phyloP scores from a whole-genome alignment of 1,140 invertebrate genomes.

The Drosophila bocki region DNA sequence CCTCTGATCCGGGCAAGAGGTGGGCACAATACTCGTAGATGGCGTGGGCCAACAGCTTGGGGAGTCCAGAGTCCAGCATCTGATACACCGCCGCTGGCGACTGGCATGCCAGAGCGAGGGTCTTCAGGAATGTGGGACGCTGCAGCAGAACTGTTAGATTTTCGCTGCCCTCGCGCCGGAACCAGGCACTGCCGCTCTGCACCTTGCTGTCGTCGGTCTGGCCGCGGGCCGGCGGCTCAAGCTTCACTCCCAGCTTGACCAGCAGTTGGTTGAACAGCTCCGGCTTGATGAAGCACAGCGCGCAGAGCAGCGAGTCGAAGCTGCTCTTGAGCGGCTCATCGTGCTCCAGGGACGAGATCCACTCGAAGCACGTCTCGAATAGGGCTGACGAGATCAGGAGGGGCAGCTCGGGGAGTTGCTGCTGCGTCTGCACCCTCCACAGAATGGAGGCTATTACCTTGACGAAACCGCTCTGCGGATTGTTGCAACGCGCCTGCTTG shows the following conservation, averaged over 20 bases:
- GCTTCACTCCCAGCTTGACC: constrained; percentile 89
- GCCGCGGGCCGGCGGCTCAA: constrained; percentile 77
- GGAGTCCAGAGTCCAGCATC: constrained; percentile 91
- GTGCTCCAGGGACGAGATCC: constrained; percentile 89
- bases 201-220: constrained; percentile 91
- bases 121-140: constrained; percentile 89
- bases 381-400: constrained; percentile 89
- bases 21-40: constrained; percentile 87
- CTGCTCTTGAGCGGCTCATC: constrained; percentile 91
- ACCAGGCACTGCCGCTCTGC: constrained; percentile 86
- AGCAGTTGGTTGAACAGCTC: constrained; percentile 91
- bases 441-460: constrained; percentile 91
- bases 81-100: constrained; percentile 91
- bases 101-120: constrained; percentile 91
- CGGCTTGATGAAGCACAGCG: constrained; percentile 93
- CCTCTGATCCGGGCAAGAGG: constrained; percentile 52
- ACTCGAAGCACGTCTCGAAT: constrained; percentile 91
- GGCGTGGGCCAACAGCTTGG: constrained; percentile 88
- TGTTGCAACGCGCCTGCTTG: constrained; percentile 73
- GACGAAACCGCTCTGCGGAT: constrained; percentile 84
- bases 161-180: constrained; percentile 85
- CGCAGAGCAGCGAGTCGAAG: constrained; percentile 90
- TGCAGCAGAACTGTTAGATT: constrained; percentile 86
- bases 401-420: constrained; percentile 88
- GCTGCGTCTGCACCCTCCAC: constrained; percentile 90